phyloP scores from a whole-genome alignment of 2,888 invertebrate species.

The Euzophera pinguis region DNA sequence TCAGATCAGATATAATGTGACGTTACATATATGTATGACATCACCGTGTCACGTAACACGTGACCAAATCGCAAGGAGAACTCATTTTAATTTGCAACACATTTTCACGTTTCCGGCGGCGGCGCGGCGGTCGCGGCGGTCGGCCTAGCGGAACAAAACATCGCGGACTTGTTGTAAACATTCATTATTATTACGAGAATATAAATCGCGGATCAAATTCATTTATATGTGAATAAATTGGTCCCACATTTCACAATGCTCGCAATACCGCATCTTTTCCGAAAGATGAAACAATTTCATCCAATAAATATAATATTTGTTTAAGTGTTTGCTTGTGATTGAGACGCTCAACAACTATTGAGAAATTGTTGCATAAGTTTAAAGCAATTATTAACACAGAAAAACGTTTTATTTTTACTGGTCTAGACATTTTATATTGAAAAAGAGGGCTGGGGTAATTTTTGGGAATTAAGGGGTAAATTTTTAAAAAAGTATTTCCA shows the following conservation, averaged over 20 bases:
- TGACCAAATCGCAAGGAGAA: not conserved
- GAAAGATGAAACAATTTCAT: not conserved
- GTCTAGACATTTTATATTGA: no score
- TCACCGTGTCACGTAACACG: not conserved
- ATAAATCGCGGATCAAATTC: not conserved
- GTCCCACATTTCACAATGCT: not conserved
- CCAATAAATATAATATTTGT: not conserved
- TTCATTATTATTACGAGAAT: not conserved
- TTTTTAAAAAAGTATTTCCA: no score
- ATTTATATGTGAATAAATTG: not conserved
- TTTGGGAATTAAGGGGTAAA: no score
- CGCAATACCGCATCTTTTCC: not conserved
- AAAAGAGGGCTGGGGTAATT: no score
- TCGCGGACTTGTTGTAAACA: not conserved
- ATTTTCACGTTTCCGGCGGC: not conserved
- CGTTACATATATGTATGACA: not conserved
- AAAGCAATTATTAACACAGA: no score
- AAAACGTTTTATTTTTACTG: no score
- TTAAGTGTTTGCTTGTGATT: no score
- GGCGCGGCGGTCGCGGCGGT: not conserved
- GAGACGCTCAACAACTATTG: no score
- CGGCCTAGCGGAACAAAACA: conserved; percentile 1
- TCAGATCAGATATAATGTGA: no score
- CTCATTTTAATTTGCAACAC: conserved; percentile 1
- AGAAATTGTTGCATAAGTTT: no score